Evolutionary conservation across 2,888 invertebrate species (phyloP).

Genomic region (Tiphia femorata): DNA sequence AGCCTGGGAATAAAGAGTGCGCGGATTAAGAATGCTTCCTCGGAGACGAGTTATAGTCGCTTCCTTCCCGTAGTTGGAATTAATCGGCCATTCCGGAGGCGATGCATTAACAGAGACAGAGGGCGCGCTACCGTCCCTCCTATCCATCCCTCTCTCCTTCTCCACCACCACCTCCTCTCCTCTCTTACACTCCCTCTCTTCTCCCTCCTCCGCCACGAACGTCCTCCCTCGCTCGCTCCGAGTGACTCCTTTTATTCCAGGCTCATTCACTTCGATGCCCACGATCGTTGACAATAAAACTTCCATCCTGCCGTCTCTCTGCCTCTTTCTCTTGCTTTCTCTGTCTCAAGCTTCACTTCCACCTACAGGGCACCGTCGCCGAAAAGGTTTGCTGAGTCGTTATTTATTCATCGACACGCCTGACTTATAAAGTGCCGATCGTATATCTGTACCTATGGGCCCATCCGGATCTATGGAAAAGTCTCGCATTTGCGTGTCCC

Average conservation of each 20-base stretch:
- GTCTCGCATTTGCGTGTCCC: not conserved
- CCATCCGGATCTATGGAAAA: conserved; percentile 15
- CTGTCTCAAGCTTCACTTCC: no score
- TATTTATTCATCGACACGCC: conserved; percentile 33
- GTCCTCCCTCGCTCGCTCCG: conserved; percentile 6
- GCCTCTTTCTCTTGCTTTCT: no score
- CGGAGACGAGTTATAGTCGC: conserved; percentile 68
- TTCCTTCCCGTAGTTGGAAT: conserved; percentile 67
- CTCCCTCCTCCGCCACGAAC: conserved; percentile 5
- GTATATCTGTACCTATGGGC: conserved; percentile 1
- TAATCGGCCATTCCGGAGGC: conserved; percentile 67
- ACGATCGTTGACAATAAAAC: conserved; percentile 39
- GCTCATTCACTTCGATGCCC: conserved; percentile 44
- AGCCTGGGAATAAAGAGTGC: conserved; percentile 64
- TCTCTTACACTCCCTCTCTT: not conserved
- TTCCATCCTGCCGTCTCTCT: conserved; percentile 29
- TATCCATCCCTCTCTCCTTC: conserved; percentile 18
- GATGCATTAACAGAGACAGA: conserved; percentile 66
- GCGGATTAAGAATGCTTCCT: conserved; percentile 68
- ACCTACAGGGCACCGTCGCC: no score
- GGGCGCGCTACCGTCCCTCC: conserved; percentile 46
- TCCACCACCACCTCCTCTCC: conserved; percentile 4
- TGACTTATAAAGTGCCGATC: conserved; percentile 15
- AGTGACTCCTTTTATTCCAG: conserved; percentile 42
- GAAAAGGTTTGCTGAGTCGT: conserved; percentile 29